Base-by-base conservation (phyloP, 1,140 invertebrate genomes). In the Formica selysi region DNA sequence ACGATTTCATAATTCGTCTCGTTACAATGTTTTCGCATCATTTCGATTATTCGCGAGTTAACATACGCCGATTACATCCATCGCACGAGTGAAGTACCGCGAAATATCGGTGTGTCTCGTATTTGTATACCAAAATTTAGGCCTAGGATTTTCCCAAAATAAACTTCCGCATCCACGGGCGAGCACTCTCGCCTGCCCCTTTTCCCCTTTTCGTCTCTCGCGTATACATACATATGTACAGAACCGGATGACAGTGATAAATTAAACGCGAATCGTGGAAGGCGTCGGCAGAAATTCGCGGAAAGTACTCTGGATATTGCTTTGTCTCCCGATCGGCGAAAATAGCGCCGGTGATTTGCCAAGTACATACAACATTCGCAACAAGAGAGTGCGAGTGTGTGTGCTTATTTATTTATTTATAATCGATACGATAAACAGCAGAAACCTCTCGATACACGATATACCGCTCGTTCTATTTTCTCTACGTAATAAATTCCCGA, bases 161-260 rank as follows among this genome's bases (percentile, higher is more conserved):
- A 90, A 86, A 86, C 79, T 89, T 89, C 73, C 87, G 73, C 76
- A 48, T 86, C 57, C 64, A 44, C 44, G 44, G 44, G 19, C 54
- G 10, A 65, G 11, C 68, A 19, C 7, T 51, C 19, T n/a, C 79
- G 26, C n/a, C 36, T 19, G 3, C 11, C 22, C 13, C 10, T 22
- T 19, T 22, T 26, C 41, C 16, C 29, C 61, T 48, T 11, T n/a
- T 13, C 10, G 11, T 44, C 13, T 48, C 48, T 19, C 48, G 3
- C 48, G 8, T 11, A 44, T 44, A 16, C 44, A 19, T 48, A 57
- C 61, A 68, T 89, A 87, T 65, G 67, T 73, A 65, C 10, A 76
- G 76, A 65, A 48, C 22, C 62, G 74, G 71, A 57, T 61, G 85
- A 89, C 88, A 89, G 79, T 87, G 85, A 85, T 54, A 89, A 89